Evolutionary conservation across 2,888 invertebrate genomes (phyloP), one percentile per base, ranked within the genome.

Genomic region (Eupithecia vulgata): DNA sequence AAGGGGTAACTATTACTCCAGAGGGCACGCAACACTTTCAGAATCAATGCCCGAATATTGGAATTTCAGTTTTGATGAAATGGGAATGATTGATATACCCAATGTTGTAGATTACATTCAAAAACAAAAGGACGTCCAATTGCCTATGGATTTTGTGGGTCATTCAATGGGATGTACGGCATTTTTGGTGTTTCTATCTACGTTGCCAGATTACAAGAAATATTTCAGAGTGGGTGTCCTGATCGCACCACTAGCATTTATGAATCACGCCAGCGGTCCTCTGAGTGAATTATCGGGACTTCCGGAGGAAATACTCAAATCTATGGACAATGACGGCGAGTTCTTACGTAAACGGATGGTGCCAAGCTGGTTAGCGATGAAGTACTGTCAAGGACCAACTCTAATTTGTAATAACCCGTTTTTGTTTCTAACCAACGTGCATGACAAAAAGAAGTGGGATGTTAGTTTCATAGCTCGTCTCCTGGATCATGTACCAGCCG

Each of bases 121-220:
- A 71, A 70, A 73, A 7, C 62, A 81, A 3, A 90, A 85, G 74
- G 86, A 87, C 48, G 74, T 70, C 0, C 82, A 76, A 40, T 80
- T 85, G 0, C 78, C 85, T 5, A 89, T 93, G 7, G 87, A 87
- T 77, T 92, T 77, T 67, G 82, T 93, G 10, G 92, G 92, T 3
- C 92, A 92, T 75, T 93, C 92, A 0, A 90, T 92, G 90, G 92
- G 92, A 1, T 86, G 89, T 0, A 87, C 92, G 1, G 89, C 88
- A 0, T 83, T 92, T 30, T 76, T 92, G 72, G 89, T 90, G 3
- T 76, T 92, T 68, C 77, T 93, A 8, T 90, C 92, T 4, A 82
- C 84, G 0, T 59, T 71, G 6, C 90, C 90, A 3, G 69, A 73
- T 1, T 93, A 91, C 72, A 91, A 91, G 71, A 71, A 84, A 15